These are phyloP conservation scores for Heliconius ismenius DNA, from an alignment of 2,888 invertebrate species.

Conservation along the genomic window DNA sequence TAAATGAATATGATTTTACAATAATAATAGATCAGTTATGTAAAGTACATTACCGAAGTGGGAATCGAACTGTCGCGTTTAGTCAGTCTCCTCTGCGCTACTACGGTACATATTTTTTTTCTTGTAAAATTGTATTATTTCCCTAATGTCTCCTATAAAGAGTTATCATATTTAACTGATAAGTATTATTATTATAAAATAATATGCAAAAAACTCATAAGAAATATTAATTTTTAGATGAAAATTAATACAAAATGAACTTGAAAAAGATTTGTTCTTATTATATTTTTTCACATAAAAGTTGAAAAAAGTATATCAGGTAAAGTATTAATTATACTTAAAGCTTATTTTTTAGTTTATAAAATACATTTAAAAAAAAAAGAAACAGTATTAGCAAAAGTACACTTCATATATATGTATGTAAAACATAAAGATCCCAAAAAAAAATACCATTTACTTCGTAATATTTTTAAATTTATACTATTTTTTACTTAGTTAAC, in stretches of 20 bases:
- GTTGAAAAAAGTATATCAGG: not conserved
- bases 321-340: not conserved
- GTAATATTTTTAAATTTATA: not conserved
- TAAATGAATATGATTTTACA: not conserved
- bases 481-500: not conserved
- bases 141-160: no score
- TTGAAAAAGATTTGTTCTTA: not conserved
- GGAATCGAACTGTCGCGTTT: no score
- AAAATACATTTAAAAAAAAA: not conserved
- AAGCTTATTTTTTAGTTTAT: not conserved
- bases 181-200: not conserved
- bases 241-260: not conserved
- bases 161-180: no score
- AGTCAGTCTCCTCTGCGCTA: no score
- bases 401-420: not conserved
- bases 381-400: not conserved
- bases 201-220: not conserved
- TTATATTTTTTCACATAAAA: slow-evolving; percentile 1
- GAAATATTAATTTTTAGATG: not conserved
- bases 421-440: no score
- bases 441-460: not conserved
- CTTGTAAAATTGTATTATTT: no score
- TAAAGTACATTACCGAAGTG: not conserved
- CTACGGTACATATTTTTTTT: no score
- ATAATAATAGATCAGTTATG: not conserved